A percentile compares a stretch with the other conserved stretches of the same genome.
phyloP scores from a whole-genome alignment of 2,113 vertebrate species.

The Muscicapa adusta region DNA sequence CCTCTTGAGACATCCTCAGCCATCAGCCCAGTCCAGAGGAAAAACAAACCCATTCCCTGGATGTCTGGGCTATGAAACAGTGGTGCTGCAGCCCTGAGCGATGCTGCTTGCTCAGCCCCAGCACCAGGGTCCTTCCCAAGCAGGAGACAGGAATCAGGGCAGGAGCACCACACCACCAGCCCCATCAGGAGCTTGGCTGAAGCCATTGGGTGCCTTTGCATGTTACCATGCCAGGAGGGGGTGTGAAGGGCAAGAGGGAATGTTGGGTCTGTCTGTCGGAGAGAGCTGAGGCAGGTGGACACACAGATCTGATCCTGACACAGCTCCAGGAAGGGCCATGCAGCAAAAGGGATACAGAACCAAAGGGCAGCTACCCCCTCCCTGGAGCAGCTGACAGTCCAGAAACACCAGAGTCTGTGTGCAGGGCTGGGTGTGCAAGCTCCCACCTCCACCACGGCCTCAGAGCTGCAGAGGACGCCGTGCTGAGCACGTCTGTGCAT shows the following conservation, averaged over 20 bases:
- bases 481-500: not conserved
- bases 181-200: not conserved
- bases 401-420: not conserved
- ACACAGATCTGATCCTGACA: not conserved
- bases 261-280: accelerated
- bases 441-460: not conserved
- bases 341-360: not conserved
- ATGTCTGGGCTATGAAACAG: not conserved
- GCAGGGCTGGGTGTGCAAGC: not conserved
- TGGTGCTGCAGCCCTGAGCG: accelerated
- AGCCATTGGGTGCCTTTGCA: not conserved
- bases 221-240: not conserved
- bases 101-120: not conserved
- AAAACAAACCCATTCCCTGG: not conserved
- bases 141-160: not conserved
- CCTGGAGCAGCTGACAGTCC: accelerated
- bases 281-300: not conserved
- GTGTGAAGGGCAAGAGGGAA: not conserved
- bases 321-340: not conserved
- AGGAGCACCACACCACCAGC: accelerated
- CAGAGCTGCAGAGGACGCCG: not conserved
- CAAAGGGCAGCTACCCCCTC: accelerated
- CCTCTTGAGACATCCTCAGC: conserved; percentile 41
- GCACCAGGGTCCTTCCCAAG: accelerated
- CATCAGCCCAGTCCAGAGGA: not conserved